Percentiles rank a stretch among this genome's conserved stretches.
phyloP scores from a whole-genome alignment of 1,140 invertebrate genomes.

The Aphaenogaster ashmeadi region DNA sequence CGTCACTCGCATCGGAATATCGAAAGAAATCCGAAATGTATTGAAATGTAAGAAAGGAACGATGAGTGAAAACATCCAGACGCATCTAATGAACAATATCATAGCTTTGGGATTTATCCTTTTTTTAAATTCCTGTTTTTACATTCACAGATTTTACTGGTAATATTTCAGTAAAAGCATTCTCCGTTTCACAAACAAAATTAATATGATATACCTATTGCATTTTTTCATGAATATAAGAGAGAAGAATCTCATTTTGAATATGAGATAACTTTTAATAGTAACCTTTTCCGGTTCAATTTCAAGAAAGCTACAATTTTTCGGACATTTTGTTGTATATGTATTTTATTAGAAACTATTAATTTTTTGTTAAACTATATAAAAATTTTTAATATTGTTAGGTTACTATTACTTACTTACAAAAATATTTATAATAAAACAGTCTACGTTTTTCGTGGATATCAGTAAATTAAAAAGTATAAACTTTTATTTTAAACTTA shows the following conservation, averaged over 20 bases:
- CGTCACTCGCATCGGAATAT: constrained; percentile 6
- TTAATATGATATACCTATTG: not conserved
- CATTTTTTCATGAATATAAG: not conserved
- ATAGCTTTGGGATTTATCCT: not conserved
- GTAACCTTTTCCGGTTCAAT: not conserved
- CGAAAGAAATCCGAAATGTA: constrained; percentile 48
- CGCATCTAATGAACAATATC: constrained; percentile 18
- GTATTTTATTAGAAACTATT: not conserved
- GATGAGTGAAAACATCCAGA: not conserved
- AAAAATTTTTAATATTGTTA: constrained; percentile 7
- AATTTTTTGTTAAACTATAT: not conserved
- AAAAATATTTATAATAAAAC: not conserved
- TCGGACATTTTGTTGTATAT: not conserved
- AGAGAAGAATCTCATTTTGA: not conserved
- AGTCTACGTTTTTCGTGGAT: not conserved
- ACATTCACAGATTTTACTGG: not conserved
- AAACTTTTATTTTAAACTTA: not conserved
- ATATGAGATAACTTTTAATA: not conserved
- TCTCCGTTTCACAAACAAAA: not conserved
- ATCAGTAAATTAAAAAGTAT: not conserved
- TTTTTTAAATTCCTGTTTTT: not conserved
- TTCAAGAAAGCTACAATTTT: not conserved
- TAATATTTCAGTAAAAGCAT: constrained; percentile 1
- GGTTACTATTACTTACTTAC: not conserved
- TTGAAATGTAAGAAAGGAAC: not conserved